Percentiles rank a stretch among this genome's conserved stretches.
Conservation (phyloP, 2,113 vertebrate genomes). For the Lepus americanus region DNA sequence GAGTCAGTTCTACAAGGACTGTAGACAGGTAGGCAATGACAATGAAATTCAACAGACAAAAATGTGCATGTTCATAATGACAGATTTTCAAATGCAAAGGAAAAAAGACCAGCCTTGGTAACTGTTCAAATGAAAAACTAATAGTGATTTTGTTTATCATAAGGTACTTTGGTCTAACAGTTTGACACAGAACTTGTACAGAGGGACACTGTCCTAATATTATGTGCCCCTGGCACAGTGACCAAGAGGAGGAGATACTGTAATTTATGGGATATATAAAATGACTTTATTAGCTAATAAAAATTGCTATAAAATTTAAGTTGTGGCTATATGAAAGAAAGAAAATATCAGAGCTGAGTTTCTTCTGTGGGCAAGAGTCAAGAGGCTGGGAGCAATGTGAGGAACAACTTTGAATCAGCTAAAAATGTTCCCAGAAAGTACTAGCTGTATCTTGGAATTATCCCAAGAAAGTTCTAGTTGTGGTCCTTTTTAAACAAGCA, state of each 20-base stretch:
- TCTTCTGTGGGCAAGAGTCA: background rate
- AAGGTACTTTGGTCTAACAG: background rate
- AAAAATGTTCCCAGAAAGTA: background rate
- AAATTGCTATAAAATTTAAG: background rate
- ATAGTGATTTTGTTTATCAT: background rate
- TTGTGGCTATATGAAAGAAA: background rate
- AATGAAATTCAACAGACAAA: background rate
- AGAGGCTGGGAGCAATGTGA: background rate
- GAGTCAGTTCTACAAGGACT: background rate
- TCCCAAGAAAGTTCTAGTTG: background rate
- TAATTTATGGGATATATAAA: background rate
- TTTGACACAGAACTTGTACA: background rate
- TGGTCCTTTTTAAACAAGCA: background rate
- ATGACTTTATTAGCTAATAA: background rate
- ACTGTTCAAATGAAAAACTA: background rate
- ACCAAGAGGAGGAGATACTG: background rate
- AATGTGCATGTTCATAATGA: constrained; percentile 33
- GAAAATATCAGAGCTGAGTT: background rate
- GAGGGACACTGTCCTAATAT: background rate
- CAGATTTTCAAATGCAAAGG: constrained; percentile 2
- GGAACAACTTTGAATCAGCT: background rate
- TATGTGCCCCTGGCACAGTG: background rate
- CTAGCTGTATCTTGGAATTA: background rate
- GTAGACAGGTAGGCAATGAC: background rate
- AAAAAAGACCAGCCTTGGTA: background rate